Base-by-base conservation (phyloP, 2,113 vertebrate genomes). In the Tachuris rubrigastra region DNA sequence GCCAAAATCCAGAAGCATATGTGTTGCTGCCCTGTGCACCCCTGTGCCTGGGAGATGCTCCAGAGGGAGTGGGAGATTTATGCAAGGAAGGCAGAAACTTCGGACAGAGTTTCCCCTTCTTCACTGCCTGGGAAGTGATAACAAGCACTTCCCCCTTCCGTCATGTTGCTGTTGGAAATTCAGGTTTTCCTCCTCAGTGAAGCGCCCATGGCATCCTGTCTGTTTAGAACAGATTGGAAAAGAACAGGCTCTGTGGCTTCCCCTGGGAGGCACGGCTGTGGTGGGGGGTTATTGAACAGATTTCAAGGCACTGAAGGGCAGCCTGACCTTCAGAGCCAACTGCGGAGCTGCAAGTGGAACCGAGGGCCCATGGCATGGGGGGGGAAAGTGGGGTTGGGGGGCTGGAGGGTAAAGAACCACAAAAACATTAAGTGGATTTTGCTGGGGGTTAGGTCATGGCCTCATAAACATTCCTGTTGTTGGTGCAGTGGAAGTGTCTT, bases 401-500 rank as follows among this genome's bases (percentile, higher is more conserved):
- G 4, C 10, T 9, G 24, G 16, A 25, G 31, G 46, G 21, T 2
- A 37, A 78, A 82, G 55, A 86, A 69, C 41, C 28, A 53, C 13
- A 41, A 44, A 47, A 68, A n/a, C 22, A 85, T 74, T 47, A 44
- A 94, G 49, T 96, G 95, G 90, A 96, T 96, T 97, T 96, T 88
- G 92, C 93, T 93, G 69, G 63, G 58, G 89, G 90, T 89, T 76
- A 85, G 53, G 30, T 86, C 89, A 12, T 86, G 75, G 65, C 89
- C 90, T 92, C 44, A 21, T 80, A 91, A 86, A 76, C 52, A 37
- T 76, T 35, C 69, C 56, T 5, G 1, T 18, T 92, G 84, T 79
- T 59, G 76, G 67, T 87, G 71, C 83, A 87, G 52, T 58, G 33
- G 27, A 76, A 91, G 42, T 71, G n/a, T 80, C 42, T 81, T 93